These are phyloP conservation scores for Ormyrus rosae DNA, from an alignment of 2,888 invertebrate genomes.

Conservation along the genomic window DNA sequence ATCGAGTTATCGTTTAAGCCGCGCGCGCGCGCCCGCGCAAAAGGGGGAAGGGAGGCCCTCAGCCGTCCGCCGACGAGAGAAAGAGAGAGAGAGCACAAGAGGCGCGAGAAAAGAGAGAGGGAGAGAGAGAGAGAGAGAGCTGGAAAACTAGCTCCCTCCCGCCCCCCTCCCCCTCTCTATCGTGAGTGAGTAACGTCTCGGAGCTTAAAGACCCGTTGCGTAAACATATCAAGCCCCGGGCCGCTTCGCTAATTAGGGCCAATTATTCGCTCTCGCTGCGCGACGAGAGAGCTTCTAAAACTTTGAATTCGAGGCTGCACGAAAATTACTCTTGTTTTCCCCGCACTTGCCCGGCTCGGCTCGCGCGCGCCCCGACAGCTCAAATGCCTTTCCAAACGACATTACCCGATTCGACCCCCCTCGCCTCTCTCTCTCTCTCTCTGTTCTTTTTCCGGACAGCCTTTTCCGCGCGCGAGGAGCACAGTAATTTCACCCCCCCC, in stretches of 20 bases:
- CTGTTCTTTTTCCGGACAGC: not conserved
- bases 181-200: constrained; percentile 50
- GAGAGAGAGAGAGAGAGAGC: not conserved
- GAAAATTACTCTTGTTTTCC: constrained; percentile 49
- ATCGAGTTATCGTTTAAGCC: constrained; percentile 71
- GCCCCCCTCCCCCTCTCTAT: no score
- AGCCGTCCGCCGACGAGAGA: not conserved
- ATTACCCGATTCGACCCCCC: constrained; percentile 31
- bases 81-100: not conserved
- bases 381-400: constrained; percentile 44
- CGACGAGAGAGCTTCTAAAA: constrained; percentile 49
- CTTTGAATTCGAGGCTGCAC: constrained; percentile 46
- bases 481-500: not conserved
- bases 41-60: not conserved
- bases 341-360: not conserved
- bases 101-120: not conserved
- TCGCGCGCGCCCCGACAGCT: constrained; percentile 14
- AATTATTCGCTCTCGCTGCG: constrained; percentile 60
- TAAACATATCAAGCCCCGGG: constrained; percentile 66
- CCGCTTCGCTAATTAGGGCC: constrained; percentile 67
- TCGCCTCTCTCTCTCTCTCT: not conserved
- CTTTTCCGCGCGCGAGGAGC: not conserved
- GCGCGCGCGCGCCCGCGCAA: constrained; percentile 58
- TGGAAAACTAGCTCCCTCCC: constrained; percentile 13
- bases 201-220: constrained; percentile 65